phyloP scores from a whole-genome alignment of 2,797 vertebrate genomes.

The Gymnocypris eckloni region DNA sequence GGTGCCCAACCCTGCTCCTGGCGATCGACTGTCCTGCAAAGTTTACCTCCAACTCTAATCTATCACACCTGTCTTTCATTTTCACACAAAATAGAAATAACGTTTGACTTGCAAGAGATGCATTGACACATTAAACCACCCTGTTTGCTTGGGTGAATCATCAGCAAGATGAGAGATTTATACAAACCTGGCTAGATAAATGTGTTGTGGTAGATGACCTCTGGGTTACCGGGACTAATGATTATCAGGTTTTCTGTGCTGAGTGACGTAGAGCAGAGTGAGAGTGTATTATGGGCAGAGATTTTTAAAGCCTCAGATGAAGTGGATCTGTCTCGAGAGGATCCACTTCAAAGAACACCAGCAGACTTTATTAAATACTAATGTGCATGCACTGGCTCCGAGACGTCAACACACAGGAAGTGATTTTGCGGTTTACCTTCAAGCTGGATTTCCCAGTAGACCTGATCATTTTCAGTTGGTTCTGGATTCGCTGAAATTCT shows the following conservation, averaged over 20 bases:
- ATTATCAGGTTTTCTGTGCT: conserved; percentile 15
- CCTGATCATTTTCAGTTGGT: conserved; percentile 17
- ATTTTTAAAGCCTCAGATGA: conserved; percentile 53
- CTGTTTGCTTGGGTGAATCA: conserved; percentile 19
- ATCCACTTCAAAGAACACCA: conserved; percentile 54
- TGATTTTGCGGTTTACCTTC: conserved; percentile 49
- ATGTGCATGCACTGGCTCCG: conserved; percentile 36
- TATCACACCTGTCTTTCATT: no score
- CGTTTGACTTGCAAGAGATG: not conserved
- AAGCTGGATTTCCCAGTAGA: conserved; percentile 30
- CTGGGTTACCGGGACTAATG: conserved; percentile 15
- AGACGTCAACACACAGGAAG: conserved; percentile 43
- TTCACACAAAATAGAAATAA: not conserved
- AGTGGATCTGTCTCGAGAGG: conserved; percentile 46
- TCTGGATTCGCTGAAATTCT: conserved; percentile 13
- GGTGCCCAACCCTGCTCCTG: no score
- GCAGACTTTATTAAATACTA: conserved; percentile 55
- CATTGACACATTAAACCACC: not conserved
- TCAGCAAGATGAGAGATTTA: conserved; percentile 35
- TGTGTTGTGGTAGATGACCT: conserved; percentile 35
- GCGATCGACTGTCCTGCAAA: no score
- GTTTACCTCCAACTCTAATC: no score
- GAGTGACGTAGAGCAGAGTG: not conserved
- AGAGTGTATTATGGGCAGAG: conserved; percentile 20
- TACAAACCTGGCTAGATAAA: conserved; percentile 49